phyloP scores from a whole-genome alignment of 2,113 vertebrate species.

The Ivindomyrus marchei region DNA sequence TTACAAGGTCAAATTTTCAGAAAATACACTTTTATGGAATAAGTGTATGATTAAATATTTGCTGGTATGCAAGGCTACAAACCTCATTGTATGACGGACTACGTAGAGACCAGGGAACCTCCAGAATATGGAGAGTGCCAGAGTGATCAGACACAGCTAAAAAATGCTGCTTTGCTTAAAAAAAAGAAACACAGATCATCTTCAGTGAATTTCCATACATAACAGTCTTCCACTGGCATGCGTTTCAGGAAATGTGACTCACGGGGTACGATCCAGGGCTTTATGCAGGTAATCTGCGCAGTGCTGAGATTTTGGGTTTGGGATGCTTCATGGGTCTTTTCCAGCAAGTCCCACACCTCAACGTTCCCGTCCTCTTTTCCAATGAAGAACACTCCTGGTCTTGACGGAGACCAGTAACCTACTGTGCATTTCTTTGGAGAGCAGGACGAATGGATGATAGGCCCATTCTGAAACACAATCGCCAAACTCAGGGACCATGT shows the following conservation, averaged over 20 bases:
- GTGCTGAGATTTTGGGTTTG: slow-evolving; percentile 63
- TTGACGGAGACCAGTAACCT: slow-evolving; percentile 82
- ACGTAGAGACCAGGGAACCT: slow-evolving; percentile 69
- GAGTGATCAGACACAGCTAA: slow-evolving; percentile 73
- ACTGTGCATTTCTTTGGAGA: slow-evolving; percentile 57
- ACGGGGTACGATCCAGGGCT: slow-evolving; percentile 67
- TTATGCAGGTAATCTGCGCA: slow-evolving; percentile 70
- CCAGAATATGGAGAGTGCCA: slow-evolving; percentile 73
- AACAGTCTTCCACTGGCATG: background rate
- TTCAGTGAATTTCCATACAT: background rate
- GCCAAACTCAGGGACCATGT: background rate
- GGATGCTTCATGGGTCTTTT: slow-evolving; percentile 69
- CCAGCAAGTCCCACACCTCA: slow-evolving; percentile 86
- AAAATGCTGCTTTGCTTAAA: slow-evolving; percentile 72
- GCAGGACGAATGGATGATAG: slow-evolving; percentile 63
- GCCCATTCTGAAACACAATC: slow-evolving; percentile 57
- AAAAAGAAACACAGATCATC: slow-evolving; percentile 20
- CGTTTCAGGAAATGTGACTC: slow-evolving; percentile 33
- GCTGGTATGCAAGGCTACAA: slow-evolving; percentile 31
- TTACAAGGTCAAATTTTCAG: background rate
- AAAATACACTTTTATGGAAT: background rate
- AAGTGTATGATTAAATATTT: background rate
- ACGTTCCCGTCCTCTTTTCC: slow-evolving; percentile 78
- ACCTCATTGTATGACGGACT: slow-evolving; percentile 70
- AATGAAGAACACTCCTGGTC: slow-evolving; percentile 80